These are phyloP conservation scores for Eptatretus atami DNA, from an alignment of 2,797 vertebrate species.

Conservation along the genomic window DNA sequence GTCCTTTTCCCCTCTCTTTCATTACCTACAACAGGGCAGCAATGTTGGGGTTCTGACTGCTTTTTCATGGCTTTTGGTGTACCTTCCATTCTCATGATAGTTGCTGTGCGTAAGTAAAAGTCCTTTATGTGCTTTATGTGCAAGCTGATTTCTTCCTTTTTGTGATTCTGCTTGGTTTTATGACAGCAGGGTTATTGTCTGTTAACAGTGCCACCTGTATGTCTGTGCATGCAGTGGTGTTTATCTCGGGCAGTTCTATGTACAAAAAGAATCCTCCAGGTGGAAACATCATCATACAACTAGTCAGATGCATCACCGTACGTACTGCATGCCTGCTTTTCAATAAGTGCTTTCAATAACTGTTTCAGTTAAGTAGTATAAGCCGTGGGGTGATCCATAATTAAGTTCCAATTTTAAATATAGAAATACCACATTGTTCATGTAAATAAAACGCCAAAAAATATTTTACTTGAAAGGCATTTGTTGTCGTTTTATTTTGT, in stretches of 20 bases:
- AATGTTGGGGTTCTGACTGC: constrained; percentile 21
- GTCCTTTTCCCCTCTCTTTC: not conserved
- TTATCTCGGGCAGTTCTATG: constrained; percentile 40
- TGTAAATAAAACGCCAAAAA: no score
- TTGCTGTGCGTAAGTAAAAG: constrained; percentile 12
- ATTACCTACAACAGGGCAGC: not conserved
- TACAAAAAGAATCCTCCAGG: constrained; percentile 54
- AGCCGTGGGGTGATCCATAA: not conserved
- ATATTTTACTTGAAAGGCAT: not conserved
- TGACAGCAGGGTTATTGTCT: not conserved
- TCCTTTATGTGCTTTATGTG: not conserved
- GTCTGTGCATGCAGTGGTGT: constrained; percentile 28
- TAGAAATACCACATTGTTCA: no score
- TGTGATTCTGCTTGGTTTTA: no score
- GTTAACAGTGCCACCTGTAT: not conserved
- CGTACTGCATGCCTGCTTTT: constrained; percentile 11
- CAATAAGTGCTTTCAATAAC: no score
- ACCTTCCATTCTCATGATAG: constrained; percentile 49
- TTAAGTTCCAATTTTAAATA: not conserved
- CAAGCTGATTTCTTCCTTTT: not conserved
- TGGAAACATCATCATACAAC: constrained; percentile 48
- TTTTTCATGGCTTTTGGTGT: constrained; percentile 74
- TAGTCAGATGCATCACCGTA: constrained; percentile 47
- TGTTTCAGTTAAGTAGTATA: not conserved
- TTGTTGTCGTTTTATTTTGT: no score